phyloP scores from a whole-genome alignment of 2,888 invertebrate species.

The Mythimna albipuncta region DNA sequence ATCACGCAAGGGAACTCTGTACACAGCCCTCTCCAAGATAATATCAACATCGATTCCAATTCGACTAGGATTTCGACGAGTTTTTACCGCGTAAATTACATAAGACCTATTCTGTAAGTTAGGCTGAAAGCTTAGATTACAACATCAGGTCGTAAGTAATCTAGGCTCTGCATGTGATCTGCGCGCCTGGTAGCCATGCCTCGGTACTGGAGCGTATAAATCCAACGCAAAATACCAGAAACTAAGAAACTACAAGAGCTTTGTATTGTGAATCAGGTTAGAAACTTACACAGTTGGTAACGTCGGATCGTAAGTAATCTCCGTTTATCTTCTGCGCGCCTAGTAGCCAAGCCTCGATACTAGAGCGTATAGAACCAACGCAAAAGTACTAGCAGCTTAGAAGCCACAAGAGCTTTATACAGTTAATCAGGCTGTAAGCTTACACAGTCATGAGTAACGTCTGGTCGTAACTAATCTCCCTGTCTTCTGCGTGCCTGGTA shows the following conservation, averaged over 20 bases:
- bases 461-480: conserved; percentile 83
- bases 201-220: too few species aligned
- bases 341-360: conserved; percentile 90
- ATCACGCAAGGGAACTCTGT: too few species aligned
- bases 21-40: too few species aligned
- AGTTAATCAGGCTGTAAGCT: too few species aligned
- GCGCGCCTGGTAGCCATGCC: conserved; percentile 88
- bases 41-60: too few species aligned
- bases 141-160: conserved; percentile 74
- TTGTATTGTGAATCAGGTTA: not conserved
- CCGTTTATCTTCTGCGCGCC: conserved; percentile 91
- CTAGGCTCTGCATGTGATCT: conserved; percentile 89
- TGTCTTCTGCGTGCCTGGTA: conserved; percentile 92
- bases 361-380: conserved; percentile 66
- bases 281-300: conserved; percentile 44
- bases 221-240: not conserved
- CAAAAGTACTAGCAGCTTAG: not conserved
- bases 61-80: too few species aligned
- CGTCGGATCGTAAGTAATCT: conserved; percentile 81
- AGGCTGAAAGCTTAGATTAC: conserved; percentile 6
- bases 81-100: not conserved
- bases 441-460: conserved; percentile 59
- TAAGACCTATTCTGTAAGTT: not conserved
- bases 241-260: too few species aligned
- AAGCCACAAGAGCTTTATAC: not conserved